Evolutionary conservation across 92 coral and sea anemone species (phyloP), one percentile per base, ranked within the genome.

Genomic region (Zoanthus sansibaricus): DNA sequence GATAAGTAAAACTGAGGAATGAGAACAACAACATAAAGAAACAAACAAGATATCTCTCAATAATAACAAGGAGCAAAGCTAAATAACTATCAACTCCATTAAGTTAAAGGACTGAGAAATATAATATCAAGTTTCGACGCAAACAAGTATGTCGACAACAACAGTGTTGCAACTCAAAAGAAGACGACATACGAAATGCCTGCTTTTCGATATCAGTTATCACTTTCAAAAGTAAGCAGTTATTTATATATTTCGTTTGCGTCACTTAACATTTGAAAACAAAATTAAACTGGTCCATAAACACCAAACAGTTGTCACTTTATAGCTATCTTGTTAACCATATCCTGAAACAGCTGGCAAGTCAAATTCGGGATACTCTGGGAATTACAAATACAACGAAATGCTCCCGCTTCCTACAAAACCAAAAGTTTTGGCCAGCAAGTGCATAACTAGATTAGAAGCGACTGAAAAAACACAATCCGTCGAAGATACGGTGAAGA

Each of bases 261-360:
- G 45, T 69, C 46, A 69, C 74, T 69, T 69, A 69, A 69, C 74
- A 11, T 44, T 30, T 25, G 25, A 25, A 25, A 69, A 69, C 74
- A 32, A 69, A 69, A 12, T 30, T 69, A 30, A 69, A 30, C 46
- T 69, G 1, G 15, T 69, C 15, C 46, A 69, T 69, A 69, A 69
- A 69, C 46, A 69, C 7, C 7, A 20, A 7, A 5, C 42, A 37
- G 42, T 37, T 37, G 42, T 37, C 69, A n/a, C 69, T 21, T n/a
- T 17, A 17, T n/a, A 49, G 9, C 25, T 8, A 62, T 62, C 69
- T 1, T 62, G 30, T 62, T 62, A 69, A 11, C 72, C 13, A 6
- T 30, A 20, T 3, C 74, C 10, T 30, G 16, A 14, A 5, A 69
- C 74, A 69, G 74, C 74, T 69, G 74, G 31, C 74, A 7, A 9